A percentile compares a stretch with the other conserved stretches of the same genome.
Conservation (phyloP, 2,888 invertebrate genomes). For the Therioaphis trifolii region DNA sequence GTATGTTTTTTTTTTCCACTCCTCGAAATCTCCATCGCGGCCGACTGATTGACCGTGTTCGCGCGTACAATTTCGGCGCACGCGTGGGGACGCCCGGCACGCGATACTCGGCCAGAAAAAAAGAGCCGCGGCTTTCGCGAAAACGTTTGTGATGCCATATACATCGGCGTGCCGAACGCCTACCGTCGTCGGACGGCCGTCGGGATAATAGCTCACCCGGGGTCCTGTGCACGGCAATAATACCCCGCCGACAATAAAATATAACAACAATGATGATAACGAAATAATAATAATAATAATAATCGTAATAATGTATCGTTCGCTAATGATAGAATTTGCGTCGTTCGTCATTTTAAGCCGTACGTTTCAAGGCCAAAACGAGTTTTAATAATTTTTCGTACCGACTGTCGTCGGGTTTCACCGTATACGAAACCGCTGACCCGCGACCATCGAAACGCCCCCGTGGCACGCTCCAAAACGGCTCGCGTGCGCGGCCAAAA, state of each 20-base stretch:
- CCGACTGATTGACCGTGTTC: not conserved
- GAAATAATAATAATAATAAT: not conserved
- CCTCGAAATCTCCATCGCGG: not conserved
- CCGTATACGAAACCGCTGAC: not conserved
- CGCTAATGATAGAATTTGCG: no score
- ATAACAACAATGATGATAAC: no score
- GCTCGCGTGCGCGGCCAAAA: not conserved
- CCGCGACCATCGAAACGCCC: not conserved
- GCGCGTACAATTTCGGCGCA: no score
- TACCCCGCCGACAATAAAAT: no score
- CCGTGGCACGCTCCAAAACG: not conserved
- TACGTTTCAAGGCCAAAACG: not conserved
- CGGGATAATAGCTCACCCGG: not conserved
- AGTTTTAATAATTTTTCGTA: slow-evolving; percentile 3
- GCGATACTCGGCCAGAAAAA: no score
- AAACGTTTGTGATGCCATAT: no score
- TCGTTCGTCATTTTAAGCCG: not conserved
- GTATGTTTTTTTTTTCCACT: not conserved
- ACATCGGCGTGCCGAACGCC: no score
- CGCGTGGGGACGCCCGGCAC: no score
- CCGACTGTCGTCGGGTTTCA: no score
- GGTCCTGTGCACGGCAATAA: no score
- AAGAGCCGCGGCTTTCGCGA: no score
- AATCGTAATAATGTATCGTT: not conserved
- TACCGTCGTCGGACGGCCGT: no score